Conservation (phyloP, 2,888 invertebrate genomes). For the Aphelenchoides bicaudatus region DNA sequence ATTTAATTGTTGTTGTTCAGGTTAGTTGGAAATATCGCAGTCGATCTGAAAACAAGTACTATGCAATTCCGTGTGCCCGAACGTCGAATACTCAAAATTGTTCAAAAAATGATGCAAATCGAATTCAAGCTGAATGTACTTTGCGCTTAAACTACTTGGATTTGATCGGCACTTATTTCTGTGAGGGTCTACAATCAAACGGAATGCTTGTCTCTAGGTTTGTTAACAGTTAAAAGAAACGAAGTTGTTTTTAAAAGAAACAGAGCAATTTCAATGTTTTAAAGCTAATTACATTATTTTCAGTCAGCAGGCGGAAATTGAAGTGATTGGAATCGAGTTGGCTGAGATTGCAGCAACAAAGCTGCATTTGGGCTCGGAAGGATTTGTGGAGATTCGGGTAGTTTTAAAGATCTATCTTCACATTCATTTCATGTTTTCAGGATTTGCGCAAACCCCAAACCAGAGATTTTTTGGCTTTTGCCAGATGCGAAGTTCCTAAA, state of each 20-base stretch:
- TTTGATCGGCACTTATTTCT: constrained; percentile 11
- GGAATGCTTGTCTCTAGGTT: constrained; percentile 15
- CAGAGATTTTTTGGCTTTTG: constrained; percentile 18
- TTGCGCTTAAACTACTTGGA: constrained; percentile 11
- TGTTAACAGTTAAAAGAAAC: not conserved
- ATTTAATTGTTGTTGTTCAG: not conserved
- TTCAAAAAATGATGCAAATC: not conserved
- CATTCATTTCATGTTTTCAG: not conserved
- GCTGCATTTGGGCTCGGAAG: not conserved
- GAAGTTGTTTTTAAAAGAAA: not conserved
- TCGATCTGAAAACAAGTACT: not conserved
- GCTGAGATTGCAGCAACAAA: not conserved
- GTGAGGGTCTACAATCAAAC: constrained; percentile 13
- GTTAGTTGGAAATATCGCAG: constrained; percentile 5
- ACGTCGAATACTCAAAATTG: not conserved
- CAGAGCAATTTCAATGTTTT: not conserved
- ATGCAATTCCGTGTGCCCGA: constrained; percentile 5
- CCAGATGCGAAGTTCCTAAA: not conserved
- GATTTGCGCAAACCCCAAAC: constrained; percentile 23
- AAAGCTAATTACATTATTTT: not conserved
- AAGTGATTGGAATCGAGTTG: constrained; percentile 18
- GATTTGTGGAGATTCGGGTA: constrained; percentile 2
- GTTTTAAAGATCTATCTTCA: not conserved
- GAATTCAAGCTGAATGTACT: not conserved
- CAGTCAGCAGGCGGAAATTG: constrained; percentile 18